Evolutionary conservation across 2,888 invertebrate species (phyloP).

Genomic region (Lasiommata megera): DNA sequence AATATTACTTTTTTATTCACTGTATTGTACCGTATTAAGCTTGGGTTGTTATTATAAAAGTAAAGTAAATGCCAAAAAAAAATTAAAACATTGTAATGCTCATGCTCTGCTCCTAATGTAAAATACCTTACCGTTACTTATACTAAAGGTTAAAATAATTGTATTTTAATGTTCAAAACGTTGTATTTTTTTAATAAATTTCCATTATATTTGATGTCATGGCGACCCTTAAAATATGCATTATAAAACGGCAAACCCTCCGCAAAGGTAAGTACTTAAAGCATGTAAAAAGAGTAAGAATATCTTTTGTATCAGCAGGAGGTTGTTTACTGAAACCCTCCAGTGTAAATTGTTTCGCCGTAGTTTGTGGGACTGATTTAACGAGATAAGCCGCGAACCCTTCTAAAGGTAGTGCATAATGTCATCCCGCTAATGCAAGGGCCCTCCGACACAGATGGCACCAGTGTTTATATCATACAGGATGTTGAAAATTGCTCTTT

Average conservation of each 20-base stretch:
- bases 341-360: conserved; percentile 60
- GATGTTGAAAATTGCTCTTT: conserved; percentile 33
- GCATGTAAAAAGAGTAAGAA: conserved; percentile 46
- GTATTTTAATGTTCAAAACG: too few species aligned
- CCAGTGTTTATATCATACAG: conserved; percentile 73
- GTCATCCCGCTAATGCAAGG: conserved; percentile 78
- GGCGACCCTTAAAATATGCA: not conserved
- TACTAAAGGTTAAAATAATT: too few species aligned
- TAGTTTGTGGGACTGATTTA: conserved; percentile 56
- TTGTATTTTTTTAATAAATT: too few species aligned
- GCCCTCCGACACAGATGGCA: conserved; percentile 75
- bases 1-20: too few species aligned
- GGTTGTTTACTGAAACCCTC: conserved; percentile 53
- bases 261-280: conserved; percentile 35
- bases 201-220: not conserved
- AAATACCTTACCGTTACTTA: too few species aligned
- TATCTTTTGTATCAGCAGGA: conserved; percentile 49
- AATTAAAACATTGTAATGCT: too few species aligned
- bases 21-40: too few species aligned
- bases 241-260: conserved; percentile 1
- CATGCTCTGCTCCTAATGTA: too few species aligned
- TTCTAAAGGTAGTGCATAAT: conserved; percentile 73
- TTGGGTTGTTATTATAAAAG: too few species aligned
- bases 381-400: conserved; percentile 74
- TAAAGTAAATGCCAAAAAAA: too few species aligned